Percentiles rank a stretch among this genome's conserved stretches.
Conservation (phyloP, 2,797 vertebrate genomes). For the Phataginus tetradactyla region DNA sequence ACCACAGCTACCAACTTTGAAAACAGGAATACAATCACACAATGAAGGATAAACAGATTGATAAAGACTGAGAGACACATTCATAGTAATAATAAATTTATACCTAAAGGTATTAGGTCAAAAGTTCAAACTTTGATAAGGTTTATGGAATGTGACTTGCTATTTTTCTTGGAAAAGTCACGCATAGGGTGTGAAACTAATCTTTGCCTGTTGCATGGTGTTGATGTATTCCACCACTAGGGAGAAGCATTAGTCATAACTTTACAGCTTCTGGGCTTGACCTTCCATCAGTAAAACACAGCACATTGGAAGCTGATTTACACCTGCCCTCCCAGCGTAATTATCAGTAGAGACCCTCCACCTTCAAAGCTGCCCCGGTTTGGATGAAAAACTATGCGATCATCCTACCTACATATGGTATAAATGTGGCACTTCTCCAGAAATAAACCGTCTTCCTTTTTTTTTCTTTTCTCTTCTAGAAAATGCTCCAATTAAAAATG, state of each 20-base stretch:
- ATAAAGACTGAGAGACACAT: not conserved
- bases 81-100: not conserved
- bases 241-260: not conserved
- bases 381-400: not conserved
- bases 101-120: not conserved
- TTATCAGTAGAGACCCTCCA: not conserved
- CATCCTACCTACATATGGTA: not conserved
- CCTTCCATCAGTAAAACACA: rapidly evolving
- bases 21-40: not conserved
- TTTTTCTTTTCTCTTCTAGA: not conserved
- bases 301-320: not conserved
- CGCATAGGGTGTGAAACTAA: rapidly evolving
- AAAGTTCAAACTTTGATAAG: not conserved
- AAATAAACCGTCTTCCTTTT: not conserved
- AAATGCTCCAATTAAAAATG: not conserved
- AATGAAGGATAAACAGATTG: not conserved
- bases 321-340: not conserved
- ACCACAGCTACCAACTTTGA: not conserved
- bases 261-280: not conserved
- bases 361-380: not conserved
- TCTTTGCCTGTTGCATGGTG: not conserved
- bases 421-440: not conserved
- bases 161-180: not conserved
- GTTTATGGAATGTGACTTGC: not conserved
- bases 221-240: not conserved